A percentile compares a stretch with the other conserved stretches of the same genome.
These are phyloP conservation scores for Montipora cactus DNA, from an alignment of 64 coral and sea anemone species.

Conservation along the genomic window DNA sequence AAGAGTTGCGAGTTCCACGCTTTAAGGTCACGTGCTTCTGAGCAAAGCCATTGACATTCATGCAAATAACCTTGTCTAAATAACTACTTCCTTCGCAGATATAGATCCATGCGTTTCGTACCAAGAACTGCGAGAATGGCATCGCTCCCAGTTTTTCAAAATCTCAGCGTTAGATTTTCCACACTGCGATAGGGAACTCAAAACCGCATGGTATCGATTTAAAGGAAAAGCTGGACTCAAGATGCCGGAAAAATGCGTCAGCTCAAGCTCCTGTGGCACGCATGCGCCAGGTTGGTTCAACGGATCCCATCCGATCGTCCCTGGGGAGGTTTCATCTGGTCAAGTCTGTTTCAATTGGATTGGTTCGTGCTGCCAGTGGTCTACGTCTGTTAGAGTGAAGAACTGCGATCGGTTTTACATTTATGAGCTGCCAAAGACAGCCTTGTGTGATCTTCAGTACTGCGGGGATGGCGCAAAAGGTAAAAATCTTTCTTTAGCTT, in stretches of 20 bases:
- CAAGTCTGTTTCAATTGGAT: slow-evolving; percentile 27
- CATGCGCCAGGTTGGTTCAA: slow-evolving; percentile 30
- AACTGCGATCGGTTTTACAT: slow-evolving; percentile 13
- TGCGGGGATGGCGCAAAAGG: slow-evolving; percentile 22
- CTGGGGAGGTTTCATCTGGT: neutral
- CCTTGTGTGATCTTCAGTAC: neutral
- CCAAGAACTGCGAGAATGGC: slow-evolving; percentile 23
- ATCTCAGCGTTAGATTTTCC: neutral
- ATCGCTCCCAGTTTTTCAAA: slow-evolving; percentile 1
- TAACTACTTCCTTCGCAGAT: neutral
- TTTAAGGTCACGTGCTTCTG: too few species aligned
- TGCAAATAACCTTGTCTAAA: neutral
- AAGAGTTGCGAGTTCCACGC: too few species aligned
- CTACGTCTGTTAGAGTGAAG: neutral
- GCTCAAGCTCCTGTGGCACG: neutral
- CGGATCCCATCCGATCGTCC: neutral
- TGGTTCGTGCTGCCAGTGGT: neutral
- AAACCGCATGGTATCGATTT: slow-evolving; percentile 15
- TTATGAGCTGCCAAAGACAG: neutral
- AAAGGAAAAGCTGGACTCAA: slow-evolving; percentile 16
- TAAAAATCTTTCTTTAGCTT: neutral
- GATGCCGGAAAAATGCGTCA: slow-evolving; percentile 20
- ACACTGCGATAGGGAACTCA: neutral
- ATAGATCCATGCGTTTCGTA: slow-evolving; percentile 12
- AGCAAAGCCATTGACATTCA: too few species aligned